phyloP scores from a whole-genome alignment of 2,888 invertebrate genomes.

The Chloroclystis v-ata region DNA sequence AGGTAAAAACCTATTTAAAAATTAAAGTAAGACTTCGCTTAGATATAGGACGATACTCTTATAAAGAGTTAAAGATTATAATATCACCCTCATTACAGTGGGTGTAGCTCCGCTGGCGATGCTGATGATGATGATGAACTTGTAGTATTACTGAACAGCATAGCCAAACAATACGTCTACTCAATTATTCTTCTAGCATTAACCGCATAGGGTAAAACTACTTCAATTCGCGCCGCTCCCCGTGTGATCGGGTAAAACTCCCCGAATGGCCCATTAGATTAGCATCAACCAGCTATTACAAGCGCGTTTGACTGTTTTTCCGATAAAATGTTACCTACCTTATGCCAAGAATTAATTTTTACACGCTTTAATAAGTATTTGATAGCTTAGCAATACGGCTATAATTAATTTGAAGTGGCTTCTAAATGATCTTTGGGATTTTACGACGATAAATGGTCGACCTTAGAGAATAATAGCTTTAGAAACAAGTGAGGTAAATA shows the following conservation, averaged over 20 bases:
- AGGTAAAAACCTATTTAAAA: too few relatives aligned
- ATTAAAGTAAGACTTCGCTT: too few relatives aligned
- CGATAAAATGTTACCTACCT: constrained; percentile 49
- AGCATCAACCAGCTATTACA: constrained; percentile 64
- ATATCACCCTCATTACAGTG: too few relatives aligned
- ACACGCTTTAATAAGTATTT: constrained; percentile 24
- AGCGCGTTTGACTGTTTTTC: constrained; percentile 37
- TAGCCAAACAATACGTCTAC: too few relatives aligned
- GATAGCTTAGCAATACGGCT: constrained; percentile 9
- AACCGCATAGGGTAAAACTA: not conserved
- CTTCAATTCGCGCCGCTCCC: not conserved
- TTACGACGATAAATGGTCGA: not conserved
- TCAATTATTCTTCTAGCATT: too few relatives aligned
- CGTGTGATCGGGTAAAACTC: constrained; percentile 53
- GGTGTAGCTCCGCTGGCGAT: too few relatives aligned
- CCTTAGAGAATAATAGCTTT: not conserved
- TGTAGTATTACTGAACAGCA: too few relatives aligned
- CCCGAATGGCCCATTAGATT: constrained; percentile 66
- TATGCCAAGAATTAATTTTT: constrained; percentile 31
- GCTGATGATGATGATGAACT: too few relatives aligned
- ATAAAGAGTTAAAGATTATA: too few relatives aligned
- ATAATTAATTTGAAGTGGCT: constrained; percentile 7
- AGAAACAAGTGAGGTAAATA: not conserved
- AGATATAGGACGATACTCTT: too few relatives aligned
- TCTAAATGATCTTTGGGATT: constrained; percentile 2